Conservation (phyloP, 2,888 invertebrate genomes). For the Tridacna gigas region DNA sequence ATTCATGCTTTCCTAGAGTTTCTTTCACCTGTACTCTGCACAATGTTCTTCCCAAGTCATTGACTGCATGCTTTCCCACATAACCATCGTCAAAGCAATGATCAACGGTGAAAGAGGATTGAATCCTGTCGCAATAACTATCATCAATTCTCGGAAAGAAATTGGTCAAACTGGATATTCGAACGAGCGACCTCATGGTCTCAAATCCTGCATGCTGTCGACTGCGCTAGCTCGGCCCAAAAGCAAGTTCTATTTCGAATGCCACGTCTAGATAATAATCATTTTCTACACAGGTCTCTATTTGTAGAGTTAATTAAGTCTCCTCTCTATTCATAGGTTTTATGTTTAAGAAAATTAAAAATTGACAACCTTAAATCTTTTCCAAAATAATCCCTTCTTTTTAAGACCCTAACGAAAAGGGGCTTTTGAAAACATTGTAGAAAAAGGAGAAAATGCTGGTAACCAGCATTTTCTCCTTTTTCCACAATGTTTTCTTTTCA, state of each 20-base stretch:
- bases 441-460: neutral
- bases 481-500: neutral
- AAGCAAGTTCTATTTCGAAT: neutral
- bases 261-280: neutral
- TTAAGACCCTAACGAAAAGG: neutral
- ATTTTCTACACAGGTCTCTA: neutral
- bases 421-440: neutral
- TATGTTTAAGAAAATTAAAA: neutral
- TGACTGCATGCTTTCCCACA: too few relatives aligned
- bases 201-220: too few relatives aligned
- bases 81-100: too few relatives aligned
- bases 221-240: too few relatives aligned
- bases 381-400: neutral
- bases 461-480: conserved; percentile 3
- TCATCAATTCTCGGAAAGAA: too few relatives aligned
- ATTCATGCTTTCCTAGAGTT: too few relatives aligned
- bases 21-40: too few relatives aligned
- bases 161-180: too few relatives aligned
- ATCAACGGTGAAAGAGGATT: too few relatives aligned
- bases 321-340: neutral
- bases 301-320: conserved; percentile 8
- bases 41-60: too few relatives aligned
- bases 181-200: too few relatives aligned
- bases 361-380: neutral
- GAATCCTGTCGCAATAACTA: too few relatives aligned